A percentile compares a stretch with the other conserved stretches of the same genome.
These are phyloP conservation scores for Macaria notata DNA, from an alignment of 2,888 invertebrate genomes.

Conservation along the genomic window DNA sequence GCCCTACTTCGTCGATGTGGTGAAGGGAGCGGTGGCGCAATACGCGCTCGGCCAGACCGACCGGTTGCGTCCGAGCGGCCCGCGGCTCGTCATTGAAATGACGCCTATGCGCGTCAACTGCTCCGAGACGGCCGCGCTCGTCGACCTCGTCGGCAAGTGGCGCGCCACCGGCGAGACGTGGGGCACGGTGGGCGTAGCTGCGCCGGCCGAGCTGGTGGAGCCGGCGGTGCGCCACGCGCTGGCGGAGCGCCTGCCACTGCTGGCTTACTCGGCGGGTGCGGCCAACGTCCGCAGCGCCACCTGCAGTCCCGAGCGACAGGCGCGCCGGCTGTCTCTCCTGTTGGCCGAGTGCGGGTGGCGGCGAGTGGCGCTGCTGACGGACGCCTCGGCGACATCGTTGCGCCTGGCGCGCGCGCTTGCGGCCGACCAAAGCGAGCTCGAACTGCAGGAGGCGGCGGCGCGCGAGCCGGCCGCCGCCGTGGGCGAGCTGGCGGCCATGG, in stretches of 20 bases:
- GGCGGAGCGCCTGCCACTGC: constrained; percentile 23
- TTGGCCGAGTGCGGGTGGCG: constrained; percentile 15
- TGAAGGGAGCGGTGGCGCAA: not conserved
- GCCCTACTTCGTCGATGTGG: not conserved
- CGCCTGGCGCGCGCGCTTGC: not conserved
- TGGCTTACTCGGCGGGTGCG: constrained; percentile 28
- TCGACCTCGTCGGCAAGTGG: no score
- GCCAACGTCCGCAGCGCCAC: constrained; percentile 10
- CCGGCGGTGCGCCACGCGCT: constrained; percentile 19
- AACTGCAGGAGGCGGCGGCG: no score
- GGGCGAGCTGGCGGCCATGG: constrained; percentile 31
- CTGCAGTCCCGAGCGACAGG: constrained; percentile 7
- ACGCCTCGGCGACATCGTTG: constrained; percentile 17
- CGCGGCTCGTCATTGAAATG: no score
- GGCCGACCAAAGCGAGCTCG: no score
- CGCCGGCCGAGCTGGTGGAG: constrained; percentile 24
- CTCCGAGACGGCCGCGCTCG: not conserved
- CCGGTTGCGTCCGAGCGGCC: not conserved
- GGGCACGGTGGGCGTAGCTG: constrained; percentile 20
- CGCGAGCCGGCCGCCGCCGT: constrained; percentile 66
- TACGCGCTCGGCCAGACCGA: not conserved
- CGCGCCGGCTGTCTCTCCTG: constrained; percentile 2
- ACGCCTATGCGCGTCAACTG: no score
- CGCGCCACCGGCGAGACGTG: not conserved
- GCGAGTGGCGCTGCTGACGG: constrained; percentile 25